Percentiles rank a stretch among this genome's conserved stretches.
phyloP scores from a whole-genome alignment of 2,888 invertebrate species.

The Athalia circularis region DNA sequence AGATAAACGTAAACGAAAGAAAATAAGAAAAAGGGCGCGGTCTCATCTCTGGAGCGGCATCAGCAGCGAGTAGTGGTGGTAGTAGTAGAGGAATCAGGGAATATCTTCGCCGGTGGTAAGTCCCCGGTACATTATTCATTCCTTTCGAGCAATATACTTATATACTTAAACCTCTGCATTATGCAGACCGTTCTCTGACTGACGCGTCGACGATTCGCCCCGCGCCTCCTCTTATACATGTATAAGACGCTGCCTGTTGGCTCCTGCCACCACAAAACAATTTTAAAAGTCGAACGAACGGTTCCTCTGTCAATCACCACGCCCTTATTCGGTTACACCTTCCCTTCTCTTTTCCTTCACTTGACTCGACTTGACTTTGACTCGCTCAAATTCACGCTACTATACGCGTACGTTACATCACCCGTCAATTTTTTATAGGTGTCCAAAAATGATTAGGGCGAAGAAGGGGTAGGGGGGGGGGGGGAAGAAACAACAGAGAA shows the following conservation, averaged over 20 bases:
- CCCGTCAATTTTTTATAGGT: no score
- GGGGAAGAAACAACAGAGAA: no score
- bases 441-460: no score
- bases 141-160: slow-evolving; percentile 41
- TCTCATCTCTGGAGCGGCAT: neutral
- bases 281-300: slow-evolving; percentile 38
- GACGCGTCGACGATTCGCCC: slow-evolving; percentile 41
- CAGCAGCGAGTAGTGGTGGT: no score
- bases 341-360: neutral
- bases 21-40: neutral
- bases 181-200: slow-evolving; percentile 44
- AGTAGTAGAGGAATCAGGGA: neutral
- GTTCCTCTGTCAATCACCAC: slow-evolving; percentile 36
- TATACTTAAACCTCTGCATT: slow-evolving; percentile 43
- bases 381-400: neutral
- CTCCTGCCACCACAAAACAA: slow-evolving; percentile 54
- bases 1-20: no score
- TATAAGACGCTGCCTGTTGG: slow-evolving; percentile 68
- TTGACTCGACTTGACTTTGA: no score
- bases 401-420: no score
- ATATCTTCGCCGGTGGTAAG: slow-evolving; percentile 35
- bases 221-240: slow-evolving; percentile 60
- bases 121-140: slow-evolving; percentile 43
- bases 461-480: no score
- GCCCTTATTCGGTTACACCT: slow-evolving; percentile 29